phyloP scores from a whole-genome alignment of 1,140 invertebrate genomes.

The Platyscapa corneri region DNA sequence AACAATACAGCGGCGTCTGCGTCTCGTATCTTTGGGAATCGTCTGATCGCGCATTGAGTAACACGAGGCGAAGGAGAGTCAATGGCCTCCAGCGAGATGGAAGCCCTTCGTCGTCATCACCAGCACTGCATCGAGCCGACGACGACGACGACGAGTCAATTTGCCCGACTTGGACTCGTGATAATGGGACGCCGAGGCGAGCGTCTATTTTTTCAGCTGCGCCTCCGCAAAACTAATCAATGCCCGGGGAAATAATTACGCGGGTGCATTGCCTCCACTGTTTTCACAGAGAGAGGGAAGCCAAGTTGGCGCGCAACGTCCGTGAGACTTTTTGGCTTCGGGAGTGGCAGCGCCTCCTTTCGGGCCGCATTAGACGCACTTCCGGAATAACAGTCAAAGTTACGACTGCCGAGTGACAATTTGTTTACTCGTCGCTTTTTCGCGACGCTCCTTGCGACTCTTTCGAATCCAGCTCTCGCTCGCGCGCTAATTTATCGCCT shows the following conservation, averaged over 20 bases:
- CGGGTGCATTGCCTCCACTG: neutral
- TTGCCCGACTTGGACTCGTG: neutral
- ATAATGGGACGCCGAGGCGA: neutral
- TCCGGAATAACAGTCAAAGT: neutral
- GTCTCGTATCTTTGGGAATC: neutral
- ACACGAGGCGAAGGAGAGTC: neutral
- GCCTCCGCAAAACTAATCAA: neutral
- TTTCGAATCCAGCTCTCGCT: too few species aligned
- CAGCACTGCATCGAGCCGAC: neutral
- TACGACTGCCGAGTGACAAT: neutral
- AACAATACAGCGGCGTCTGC: neutral
- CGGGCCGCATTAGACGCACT: neutral
- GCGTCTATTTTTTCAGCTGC: slow-evolving; percentile 22
- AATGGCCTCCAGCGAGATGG: neutral
- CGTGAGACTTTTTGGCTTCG: neutral
- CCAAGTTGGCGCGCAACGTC: neutral
- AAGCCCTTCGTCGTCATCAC: neutral
- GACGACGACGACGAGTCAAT: neutral
- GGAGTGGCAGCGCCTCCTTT: neutral
- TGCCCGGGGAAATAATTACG: neutral
- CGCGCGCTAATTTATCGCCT: too few species aligned
- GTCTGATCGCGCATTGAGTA: neutral
- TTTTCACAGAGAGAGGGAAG: slow-evolving; percentile 10
- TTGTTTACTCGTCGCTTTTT: neutral
- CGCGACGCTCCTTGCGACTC: neutral